Conservation (phyloP, 2,113 vertebrate species). For the Chaenocephalus aceratus region DNA sequence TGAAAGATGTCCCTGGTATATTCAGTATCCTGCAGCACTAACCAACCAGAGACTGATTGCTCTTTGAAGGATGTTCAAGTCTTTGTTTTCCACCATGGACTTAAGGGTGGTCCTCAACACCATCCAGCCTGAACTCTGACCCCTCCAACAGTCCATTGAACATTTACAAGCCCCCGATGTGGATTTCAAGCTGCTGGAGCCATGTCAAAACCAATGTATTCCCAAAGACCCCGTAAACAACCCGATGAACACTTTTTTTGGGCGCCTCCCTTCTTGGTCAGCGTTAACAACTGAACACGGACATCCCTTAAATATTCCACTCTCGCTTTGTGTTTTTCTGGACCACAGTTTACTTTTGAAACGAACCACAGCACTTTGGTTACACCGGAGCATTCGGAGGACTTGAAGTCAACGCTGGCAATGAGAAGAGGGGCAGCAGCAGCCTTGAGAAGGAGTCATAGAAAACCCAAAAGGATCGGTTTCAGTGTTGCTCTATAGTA, state of each 20-base stretch:
- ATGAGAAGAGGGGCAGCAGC: not conserved
- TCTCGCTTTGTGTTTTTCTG: slow-evolving; percentile 9
- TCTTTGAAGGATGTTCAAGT: slow-evolving; percentile 29
- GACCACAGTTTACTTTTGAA: slow-evolving; percentile 41
- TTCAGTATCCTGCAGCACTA: too few relatives aligned
- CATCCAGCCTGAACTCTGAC: slow-evolving; percentile 44
- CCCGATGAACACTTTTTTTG: slow-evolving; percentile 51
- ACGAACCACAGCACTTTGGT: slow-evolving; percentile 13
- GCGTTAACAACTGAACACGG: not conserved
- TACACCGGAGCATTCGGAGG: slow-evolving; percentile 1
- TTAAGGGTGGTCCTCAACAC: slow-evolving; percentile 55
- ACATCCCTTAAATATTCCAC: not conserved
- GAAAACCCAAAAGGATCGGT: slow-evolving; percentile 23
- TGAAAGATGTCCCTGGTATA: too few relatives aligned
- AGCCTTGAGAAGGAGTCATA: slow-evolving; percentile 1
- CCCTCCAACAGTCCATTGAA: slow-evolving; percentile 62
- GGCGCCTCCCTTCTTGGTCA: not conserved
- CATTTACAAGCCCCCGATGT: slow-evolving; percentile 71
- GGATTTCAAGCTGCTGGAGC: slow-evolving; percentile 66
- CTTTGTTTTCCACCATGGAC: not conserved
- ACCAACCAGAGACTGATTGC: slow-evolving; percentile 25
- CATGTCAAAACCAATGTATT: slow-evolving; percentile 57
- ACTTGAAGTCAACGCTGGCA: slow-evolving; percentile 7
- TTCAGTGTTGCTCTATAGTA: slow-evolving; percentile 34
- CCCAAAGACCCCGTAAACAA: slow-evolving; percentile 38